These are phyloP conservation scores for Trichomalopsis sarcophagae DNA, from an alignment of 1,140 invertebrate genomes.

Conservation along the genomic window DNA sequence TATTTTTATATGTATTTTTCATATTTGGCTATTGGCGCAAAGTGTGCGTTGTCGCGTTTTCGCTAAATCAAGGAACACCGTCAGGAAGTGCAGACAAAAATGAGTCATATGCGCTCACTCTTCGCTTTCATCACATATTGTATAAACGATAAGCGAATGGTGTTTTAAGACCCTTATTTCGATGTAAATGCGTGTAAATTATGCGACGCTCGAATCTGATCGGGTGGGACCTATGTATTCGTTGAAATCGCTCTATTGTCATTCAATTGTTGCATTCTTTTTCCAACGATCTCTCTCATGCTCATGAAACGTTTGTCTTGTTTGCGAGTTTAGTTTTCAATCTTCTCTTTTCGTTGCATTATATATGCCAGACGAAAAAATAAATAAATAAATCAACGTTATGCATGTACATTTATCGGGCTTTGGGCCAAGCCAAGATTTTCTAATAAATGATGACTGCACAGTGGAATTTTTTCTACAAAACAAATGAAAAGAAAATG, in stretches of 20 bases:
- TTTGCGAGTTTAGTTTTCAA: not conserved
- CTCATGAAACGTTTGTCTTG: not conserved
- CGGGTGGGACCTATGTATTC: not conserved
- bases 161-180: constrained; percentile 22
- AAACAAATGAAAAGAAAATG: constrained; percentile 34
- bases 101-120: not conserved
- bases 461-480: constrained; percentile 48
- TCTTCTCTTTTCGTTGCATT: not conserved
- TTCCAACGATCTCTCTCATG: not conserved
- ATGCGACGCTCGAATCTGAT: constrained; percentile 4
- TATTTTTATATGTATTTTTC: constrained; percentile 36
- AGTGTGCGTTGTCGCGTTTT: not conserved
- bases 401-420: constrained; percentile 21
- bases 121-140: not conserved
- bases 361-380: constrained; percentile 7
- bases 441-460: constrained; percentile 35
- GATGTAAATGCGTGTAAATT: constrained; percentile 11
- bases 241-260: not conserved
- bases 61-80: not conserved
- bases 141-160: not conserved
- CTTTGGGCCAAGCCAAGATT: constrained; percentile 30
- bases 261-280: not conserved
- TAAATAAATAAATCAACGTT: not conserved
- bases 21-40: not conserved
- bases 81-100: not conserved